Conservation (phyloP, 92 coral and sea anemone species). For the Parazoanthus atlanticus region DNA sequence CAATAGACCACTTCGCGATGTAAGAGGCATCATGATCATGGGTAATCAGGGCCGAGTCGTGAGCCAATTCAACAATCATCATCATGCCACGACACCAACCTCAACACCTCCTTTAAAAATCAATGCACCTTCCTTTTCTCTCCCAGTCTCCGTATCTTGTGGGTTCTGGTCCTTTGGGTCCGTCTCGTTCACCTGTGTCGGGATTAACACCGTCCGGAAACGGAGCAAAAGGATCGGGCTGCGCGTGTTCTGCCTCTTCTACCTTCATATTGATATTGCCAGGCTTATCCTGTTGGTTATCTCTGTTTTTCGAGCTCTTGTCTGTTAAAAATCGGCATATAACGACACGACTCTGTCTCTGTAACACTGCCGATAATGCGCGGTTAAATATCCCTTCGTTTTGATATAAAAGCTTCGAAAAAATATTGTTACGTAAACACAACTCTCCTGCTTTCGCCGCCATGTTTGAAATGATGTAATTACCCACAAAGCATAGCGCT, state of each 20-base stretch:
- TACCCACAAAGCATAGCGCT: slow-evolving; percentile 45
- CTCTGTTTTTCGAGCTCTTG: slow-evolving; percentile 36
- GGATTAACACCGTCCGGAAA: slow-evolving; percentile 94
- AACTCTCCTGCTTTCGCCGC: slow-evolving; percentile 45
- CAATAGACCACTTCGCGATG: too few species aligned
- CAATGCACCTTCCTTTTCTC: slow-evolving; percentile 96
- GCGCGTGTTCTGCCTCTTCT: slow-evolving; percentile 37
- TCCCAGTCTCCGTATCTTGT: slow-evolving; percentile 99
- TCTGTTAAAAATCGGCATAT: neutral
- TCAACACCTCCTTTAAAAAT: slow-evolving; percentile 58
- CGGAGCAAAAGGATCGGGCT: slow-evolving; percentile 88
- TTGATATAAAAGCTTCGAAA: slow-evolving; percentile 15
- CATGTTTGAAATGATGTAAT: slow-evolving; percentile 56
- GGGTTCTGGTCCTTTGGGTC: slow-evolving; percentile 99
- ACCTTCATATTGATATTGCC: neutral
- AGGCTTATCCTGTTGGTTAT: slow-evolving; percentile 16
- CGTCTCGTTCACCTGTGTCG: slow-evolving; percentile 86
- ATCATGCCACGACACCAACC: too few species aligned
- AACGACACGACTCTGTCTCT: neutral
- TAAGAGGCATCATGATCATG: too few species aligned
- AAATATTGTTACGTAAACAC: neutral
- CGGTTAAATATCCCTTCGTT: slow-evolving; percentile 16
- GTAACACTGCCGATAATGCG: neutral
- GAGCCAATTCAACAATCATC: too few species aligned
- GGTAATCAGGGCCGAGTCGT: too few species aligned